phyloP scores from a whole-genome alignment of 2,888 invertebrate genomes.

The Calameuta idolon region DNA sequence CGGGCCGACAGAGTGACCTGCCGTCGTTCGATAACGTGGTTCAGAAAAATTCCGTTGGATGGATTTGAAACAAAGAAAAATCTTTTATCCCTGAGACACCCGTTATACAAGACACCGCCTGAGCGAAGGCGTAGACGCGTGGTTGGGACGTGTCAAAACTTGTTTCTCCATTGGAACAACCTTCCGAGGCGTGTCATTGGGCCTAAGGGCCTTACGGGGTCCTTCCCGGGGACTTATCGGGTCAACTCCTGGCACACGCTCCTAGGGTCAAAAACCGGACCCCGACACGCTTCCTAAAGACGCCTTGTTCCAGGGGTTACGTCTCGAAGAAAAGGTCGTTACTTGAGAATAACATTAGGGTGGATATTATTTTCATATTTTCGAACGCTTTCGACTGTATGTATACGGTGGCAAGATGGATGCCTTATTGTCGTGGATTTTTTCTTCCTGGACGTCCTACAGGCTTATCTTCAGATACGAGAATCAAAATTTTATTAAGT shows the following conservation, averaged over 20 bases:
- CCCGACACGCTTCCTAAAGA: conserved; percentile 35
- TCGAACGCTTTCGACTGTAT: background rate
- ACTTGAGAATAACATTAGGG: background rate
- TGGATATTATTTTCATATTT: background rate
- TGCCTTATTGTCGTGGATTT: background rate
- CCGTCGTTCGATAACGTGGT: background rate
- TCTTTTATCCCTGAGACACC: background rate
- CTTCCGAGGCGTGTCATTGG: conserved; percentile 10
- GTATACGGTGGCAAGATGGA: background rate
- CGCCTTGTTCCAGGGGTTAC: background rate
- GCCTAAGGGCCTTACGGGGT: background rate
- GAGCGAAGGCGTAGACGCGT: conserved; percentile 54
- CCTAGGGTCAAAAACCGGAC: conserved; percentile 60
- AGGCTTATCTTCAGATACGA: background rate
- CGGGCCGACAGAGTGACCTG: background rate
- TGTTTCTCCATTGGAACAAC: conserved; percentile 41
- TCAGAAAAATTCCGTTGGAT: background rate
- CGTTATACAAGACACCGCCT: background rate
- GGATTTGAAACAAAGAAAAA: too few species aligned
- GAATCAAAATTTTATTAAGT: background rate
- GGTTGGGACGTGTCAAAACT: conserved; percentile 64
- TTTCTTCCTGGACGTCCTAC: background rate
- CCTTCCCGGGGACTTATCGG: conserved; percentile 43
- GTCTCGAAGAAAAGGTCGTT: background rate
- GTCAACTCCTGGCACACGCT: conserved; percentile 34